Conservation (phyloP, 2,113 vertebrate genomes). For the Gopherus evgoodei region DNA sequence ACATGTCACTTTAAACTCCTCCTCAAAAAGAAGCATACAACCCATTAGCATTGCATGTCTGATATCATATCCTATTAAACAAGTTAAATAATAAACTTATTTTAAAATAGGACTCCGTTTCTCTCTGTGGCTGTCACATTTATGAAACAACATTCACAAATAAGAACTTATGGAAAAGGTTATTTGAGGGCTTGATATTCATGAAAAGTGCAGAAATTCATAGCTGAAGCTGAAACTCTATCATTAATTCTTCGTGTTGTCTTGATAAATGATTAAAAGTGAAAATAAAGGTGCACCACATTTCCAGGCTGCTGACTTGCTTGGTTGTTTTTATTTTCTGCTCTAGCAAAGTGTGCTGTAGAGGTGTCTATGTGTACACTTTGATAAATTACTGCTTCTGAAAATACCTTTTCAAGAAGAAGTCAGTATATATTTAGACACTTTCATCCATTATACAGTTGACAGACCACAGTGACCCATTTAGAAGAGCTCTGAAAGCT, state of each 20-base stretch:
- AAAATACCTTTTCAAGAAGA: background rate
- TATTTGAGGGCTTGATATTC: background rate
- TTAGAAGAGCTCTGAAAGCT: background rate
- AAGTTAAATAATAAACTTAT: background rate
- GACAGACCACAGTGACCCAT: background rate
- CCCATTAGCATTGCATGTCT: background rate
- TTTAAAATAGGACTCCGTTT: background rate
- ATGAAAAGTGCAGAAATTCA: background rate
- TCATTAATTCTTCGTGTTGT: background rate
- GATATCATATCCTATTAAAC: background rate
- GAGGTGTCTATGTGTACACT: background rate
- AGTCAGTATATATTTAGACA: background rate
- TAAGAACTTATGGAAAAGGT: background rate
- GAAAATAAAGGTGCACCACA: accelerated
- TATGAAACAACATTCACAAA: background rate
- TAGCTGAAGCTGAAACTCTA: background rate
- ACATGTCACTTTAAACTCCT: background rate
- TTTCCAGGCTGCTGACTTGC: background rate
- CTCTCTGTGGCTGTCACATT: background rate
- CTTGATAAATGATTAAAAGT: background rate
- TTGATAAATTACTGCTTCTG: background rate
- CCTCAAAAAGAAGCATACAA: background rate
- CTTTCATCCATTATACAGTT: background rate
- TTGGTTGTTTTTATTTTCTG: background rate
- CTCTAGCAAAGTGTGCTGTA: background rate